These are phyloP conservation scores for Toxonevra muliebris DNA, from an alignment of 2,888 invertebrate genomes.

Conservation along the genomic window DNA sequence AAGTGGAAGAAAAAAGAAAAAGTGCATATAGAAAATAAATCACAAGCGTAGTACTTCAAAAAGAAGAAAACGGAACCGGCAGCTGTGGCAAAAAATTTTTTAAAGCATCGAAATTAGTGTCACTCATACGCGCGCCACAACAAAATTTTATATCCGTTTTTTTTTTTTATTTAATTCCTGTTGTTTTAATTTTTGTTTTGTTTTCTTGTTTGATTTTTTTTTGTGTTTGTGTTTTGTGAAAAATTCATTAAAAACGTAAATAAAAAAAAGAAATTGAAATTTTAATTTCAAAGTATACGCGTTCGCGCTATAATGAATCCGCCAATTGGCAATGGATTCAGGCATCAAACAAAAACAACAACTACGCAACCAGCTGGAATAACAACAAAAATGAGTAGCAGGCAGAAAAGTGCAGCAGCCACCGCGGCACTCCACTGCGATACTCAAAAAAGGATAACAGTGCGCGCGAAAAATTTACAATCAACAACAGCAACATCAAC, in stretches of 20 bases:
- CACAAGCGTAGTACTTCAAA: background rate
- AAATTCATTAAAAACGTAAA: constrained; percentile 8
- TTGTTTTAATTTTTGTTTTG: background rate
- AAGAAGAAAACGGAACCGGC: background rate
- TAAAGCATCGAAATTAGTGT: constrained; percentile 7
- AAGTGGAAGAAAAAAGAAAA: background rate
- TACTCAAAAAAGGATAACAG: constrained; percentile 10
- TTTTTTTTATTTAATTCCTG: constrained; percentile 1
- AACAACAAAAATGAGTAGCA: constrained; percentile 23
- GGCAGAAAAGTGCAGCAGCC: constrained; percentile 28
- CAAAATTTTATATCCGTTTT: background rate
- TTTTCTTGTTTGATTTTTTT: background rate
- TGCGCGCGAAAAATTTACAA: constrained; percentile 3
- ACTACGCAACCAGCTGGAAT: constrained; percentile 19
- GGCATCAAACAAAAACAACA: constrained; percentile 47
- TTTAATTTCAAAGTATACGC: constrained; percentile 18
- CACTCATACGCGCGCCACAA: background rate
- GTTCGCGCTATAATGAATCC: constrained; percentile 52
- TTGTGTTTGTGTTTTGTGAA: background rate
- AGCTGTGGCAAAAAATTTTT: background rate
- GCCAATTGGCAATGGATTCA: constrained; percentile 62
- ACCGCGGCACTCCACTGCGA: constrained; percentile 12
- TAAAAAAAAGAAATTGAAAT: constrained; percentile 10
- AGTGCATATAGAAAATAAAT: background rate
- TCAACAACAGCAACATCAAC: constrained; percentile 42